phyloP scores from a whole-genome alignment of 2,888 invertebrate species.

The Apamea anceps region DNA sequence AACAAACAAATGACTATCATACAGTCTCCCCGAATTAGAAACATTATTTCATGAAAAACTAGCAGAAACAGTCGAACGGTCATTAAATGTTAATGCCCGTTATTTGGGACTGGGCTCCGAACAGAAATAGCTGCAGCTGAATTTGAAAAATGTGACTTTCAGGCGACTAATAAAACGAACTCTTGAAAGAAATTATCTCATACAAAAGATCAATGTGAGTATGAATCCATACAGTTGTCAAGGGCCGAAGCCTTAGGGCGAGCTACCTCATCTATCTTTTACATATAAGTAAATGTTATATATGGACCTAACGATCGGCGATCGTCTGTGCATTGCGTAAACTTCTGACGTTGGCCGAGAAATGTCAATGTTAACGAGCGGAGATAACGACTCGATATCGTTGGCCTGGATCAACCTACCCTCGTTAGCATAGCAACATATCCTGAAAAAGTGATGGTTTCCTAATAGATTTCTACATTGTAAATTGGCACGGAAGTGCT shows the following conservation, averaged over 20 bases:
- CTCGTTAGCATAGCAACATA: slow-evolving; percentile 4
- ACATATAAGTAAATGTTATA: slow-evolving; percentile 25
- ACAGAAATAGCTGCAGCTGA: slow-evolving; percentile 35
- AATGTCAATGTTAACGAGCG: slow-evolving; percentile 46
- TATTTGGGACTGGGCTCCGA: slow-evolving; percentile 1
- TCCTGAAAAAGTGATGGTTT: slow-evolving; percentile 12
- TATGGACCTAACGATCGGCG: slow-evolving; percentile 13
- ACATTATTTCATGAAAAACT: slow-evolving; percentile 16
- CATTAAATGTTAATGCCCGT: slow-evolving; percentile 26
- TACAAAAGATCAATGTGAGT: slow-evolving; percentile 21
- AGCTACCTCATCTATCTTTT: slow-evolving; percentile 42
- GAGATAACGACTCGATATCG: slow-evolving; percentile 38
- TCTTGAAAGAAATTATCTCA: background rate
- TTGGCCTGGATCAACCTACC: slow-evolving; percentile 25
- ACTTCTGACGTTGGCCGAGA: slow-evolving; percentile 40
- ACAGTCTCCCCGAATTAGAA: slow-evolving; percentile 10
- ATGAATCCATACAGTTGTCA: slow-evolving; percentile 54
- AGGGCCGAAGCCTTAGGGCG: slow-evolving; percentile 51
- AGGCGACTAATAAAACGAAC: background rate
- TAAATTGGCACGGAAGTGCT: background rate
- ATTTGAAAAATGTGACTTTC: background rate
- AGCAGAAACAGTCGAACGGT: background rate
- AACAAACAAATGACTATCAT: slow-evolving; percentile 2
- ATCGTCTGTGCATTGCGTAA: slow-evolving; percentile 43
- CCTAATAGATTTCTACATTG: slow-evolving; percentile 2